These are phyloP conservation scores for Dendrocincla fuliginosa DNA, from an alignment of 2,797 vertebrate genomes.

Conservation along the genomic window DNA sequence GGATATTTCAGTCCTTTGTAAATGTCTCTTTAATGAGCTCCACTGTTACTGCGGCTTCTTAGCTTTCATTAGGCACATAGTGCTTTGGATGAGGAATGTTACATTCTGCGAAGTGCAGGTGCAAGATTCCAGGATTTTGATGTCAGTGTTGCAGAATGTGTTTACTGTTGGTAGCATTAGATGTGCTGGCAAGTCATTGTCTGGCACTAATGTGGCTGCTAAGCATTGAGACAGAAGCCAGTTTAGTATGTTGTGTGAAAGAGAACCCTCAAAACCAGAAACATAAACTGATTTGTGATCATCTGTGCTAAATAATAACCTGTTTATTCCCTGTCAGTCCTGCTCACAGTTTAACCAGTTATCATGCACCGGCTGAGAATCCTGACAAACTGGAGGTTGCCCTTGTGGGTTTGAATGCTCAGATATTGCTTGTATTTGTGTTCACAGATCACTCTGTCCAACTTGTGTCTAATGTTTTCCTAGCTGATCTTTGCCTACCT, in stretches of 20 bases:
- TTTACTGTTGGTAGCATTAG: constrained; percentile 19
- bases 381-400: neutral
- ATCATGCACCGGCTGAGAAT: neutral
- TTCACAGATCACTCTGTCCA: neutral
- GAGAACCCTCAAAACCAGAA: neutral
- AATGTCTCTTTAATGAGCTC: neutral
- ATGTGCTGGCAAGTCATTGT: neutral
- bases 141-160: neutral
- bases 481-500: neutral
- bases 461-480: neutral
- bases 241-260: neutral
- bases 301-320: neutral
- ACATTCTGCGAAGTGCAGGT: neutral
- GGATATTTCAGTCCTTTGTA: neutral
- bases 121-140: neutral
- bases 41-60: neutral
- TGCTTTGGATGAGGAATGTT: neutral
- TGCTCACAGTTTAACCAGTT: neutral
- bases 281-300: neutral
- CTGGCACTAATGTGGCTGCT: neutral
- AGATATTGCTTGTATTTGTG: neutral
- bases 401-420: neutral
- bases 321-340: neutral
- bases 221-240: neutral
- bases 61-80: neutral